Evolutionary conservation across 2,797 vertebrate species (phyloP), one percentile per base, ranked within the genome.

Genomic region (Mormyrus hasselquistii): DNA sequence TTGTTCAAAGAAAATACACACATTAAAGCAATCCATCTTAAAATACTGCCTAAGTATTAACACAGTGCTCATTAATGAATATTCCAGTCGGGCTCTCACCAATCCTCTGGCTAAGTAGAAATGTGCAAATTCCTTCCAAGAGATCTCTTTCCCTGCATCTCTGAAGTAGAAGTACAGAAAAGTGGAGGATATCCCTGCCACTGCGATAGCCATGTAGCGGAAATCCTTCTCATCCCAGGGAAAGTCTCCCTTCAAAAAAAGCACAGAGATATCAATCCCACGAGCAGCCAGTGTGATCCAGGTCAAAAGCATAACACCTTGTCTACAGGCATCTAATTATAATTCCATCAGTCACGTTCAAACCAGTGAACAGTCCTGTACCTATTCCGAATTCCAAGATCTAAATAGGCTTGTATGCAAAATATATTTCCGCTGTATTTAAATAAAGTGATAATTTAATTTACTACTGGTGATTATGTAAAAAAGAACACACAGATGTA

Each of bases 121-220:
- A 53, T 96, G 93, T 2, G 96, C 95, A 90, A 97, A 97, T 84
- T 96, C 96, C 90, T 94, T 96, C 96, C 96, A 97, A 83, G 93
- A 95, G 92, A 97, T 96, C 92, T 97, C 96, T 90, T 92, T 93
- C 62, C 96, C 96, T 0, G 93, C 92, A 86, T 96, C 95, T 90
- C 92, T 90, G 87, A 96, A 93, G 91, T 94, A 93, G 65, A 97
- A 94, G 91, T 95, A 96, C 2, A 96, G 84, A 90, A 96, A 94
- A 5, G 95, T 95, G 0, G 91, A 41, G 14, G 93, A 84, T 89
- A 97, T 91, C 22, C 96, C 96, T 0, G 95, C 94, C 1, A 92
- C 95, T n/a, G 93, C 92, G 0, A 95, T 22, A 0, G 91, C 92
- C 83, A 96, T 2, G 90, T 94, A 95, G 53, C 90, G 85, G 88